Evolutionary conservation across 2,888 invertebrate species (phyloP).

Genomic region (Deroplatys truncata): DNA sequence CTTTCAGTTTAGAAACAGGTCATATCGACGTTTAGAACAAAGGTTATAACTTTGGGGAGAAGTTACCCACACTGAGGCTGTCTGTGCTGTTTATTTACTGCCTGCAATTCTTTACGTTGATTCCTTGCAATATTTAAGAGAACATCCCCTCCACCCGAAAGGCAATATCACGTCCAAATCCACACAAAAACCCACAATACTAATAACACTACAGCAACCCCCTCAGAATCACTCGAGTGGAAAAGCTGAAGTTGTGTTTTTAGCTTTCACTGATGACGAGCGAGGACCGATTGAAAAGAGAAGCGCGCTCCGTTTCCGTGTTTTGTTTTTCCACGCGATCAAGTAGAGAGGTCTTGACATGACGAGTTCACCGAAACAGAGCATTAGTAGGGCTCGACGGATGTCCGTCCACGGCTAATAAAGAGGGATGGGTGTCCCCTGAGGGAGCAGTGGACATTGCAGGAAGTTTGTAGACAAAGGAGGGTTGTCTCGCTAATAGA

Average conservation of each 20-base stretch:
- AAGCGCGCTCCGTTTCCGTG: neutral
- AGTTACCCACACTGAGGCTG: no score
- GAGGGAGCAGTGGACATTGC: neutral
- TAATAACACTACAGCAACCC: neutral
- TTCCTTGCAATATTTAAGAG: neutral
- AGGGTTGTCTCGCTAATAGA: neutral
- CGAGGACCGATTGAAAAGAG: neutral
- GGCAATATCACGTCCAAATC: neutral
- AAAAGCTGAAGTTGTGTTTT: neutral
- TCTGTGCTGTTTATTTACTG: neutral
- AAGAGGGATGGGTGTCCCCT: neutral
- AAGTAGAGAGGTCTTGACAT: neutral
- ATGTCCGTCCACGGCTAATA: neutral
- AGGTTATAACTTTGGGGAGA: no score
- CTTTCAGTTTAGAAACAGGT: no score
- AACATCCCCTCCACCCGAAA: neutral
- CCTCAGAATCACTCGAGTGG: neutral
- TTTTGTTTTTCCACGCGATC: slow-evolving; percentile 10
- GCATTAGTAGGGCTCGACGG: neutral
- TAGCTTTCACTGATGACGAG: neutral
- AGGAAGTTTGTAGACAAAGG: neutral
- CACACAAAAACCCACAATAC: neutral
- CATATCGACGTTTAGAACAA: no score
- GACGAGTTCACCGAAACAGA: neutral
- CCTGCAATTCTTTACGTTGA: neutral